These are phyloP conservation scores for Neosalanx taihuensis DNA, from an alignment of 2,797 vertebrate genomes.

Conservation along the genomic window DNA sequence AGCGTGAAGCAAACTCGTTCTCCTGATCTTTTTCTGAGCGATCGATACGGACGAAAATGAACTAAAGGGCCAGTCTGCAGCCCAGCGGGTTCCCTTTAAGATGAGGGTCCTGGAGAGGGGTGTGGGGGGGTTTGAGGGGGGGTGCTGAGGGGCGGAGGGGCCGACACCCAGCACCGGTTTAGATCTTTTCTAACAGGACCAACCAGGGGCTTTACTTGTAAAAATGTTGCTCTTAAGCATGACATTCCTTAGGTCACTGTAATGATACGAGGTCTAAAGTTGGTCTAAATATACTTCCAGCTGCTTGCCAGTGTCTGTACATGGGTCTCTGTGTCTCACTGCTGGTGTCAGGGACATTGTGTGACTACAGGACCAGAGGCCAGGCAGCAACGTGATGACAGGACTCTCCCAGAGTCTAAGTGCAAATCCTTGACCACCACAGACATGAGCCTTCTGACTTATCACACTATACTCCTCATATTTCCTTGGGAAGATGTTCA, in stretches of 20 bases:
- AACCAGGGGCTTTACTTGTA: too few species aligned
- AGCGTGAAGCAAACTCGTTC: background rate
- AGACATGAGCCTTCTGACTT: constrained; percentile 45
- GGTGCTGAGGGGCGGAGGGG: background rate
- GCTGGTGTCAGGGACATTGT: background rate
- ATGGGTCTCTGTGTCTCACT: background rate
- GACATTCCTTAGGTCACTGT: too few species aligned
- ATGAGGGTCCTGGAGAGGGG: background rate
- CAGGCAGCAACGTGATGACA: constrained; percentile 28
- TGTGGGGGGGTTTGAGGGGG: background rate
- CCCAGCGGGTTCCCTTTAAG: background rate
- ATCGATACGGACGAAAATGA: background rate
- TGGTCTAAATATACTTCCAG: background rate
- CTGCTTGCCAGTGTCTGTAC: background rate
- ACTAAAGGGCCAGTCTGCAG: constrained; percentile 10
- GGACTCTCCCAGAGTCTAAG: constrained; percentile 52
- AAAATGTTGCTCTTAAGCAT: too few species aligned
- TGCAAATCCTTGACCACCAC: constrained; percentile 49
- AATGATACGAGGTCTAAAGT: background rate
- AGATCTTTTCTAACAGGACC: too few species aligned
- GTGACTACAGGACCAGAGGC: background rate
- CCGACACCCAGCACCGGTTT: too few species aligned
- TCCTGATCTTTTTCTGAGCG: background rate
- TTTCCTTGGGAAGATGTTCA: constrained; percentile 39
- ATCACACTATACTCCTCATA: constrained; percentile 49